Evolutionary conservation across 2,797 vertebrate species (phyloP).

Genomic region (Orestias chungarensis): DNA sequence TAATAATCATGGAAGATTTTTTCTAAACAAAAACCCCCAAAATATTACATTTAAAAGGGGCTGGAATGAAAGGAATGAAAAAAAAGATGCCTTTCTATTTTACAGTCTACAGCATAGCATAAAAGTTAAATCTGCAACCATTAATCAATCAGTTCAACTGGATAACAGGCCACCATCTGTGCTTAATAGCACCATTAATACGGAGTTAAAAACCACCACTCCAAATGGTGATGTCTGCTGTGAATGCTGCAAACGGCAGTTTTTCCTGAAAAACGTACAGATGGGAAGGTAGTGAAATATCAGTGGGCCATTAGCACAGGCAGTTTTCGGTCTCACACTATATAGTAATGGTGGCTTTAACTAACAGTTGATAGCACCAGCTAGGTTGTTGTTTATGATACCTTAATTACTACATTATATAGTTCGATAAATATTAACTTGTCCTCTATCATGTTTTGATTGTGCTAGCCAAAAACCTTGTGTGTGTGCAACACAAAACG

Average conservation of each 20-base stretch:
- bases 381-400: conserved; percentile 28
- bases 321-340: conserved; percentile 56
- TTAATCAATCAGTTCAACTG: conserved; percentile 34
- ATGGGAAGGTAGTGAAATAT: conserved; percentile 53
- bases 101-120: neutral
- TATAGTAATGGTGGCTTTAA: conserved; percentile 53
- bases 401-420: conserved; percentile 37
- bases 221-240: conserved; percentile 24
- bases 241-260: conserved; percentile 25
- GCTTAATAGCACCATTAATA: conserved; percentile 24
- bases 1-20: too few relatives aligned
- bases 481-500: neutral
- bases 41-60: neutral
- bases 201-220: conserved; percentile 28
- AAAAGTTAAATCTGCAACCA: conserved; percentile 2
- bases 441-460: neutral
- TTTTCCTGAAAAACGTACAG: conserved; percentile 44
- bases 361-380: conserved; percentile 42
- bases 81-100: neutral
- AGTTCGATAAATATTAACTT: conserved; percentile 23
- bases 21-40: neutral
- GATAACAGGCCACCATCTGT: conserved; percentile 5
- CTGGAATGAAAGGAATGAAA: neutral
- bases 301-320: conserved; percentile 53
- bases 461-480: neutral